These are phyloP conservation scores for Podarcis lilfordi DNA, from an alignment of 2,797 vertebrate genomes.

Conservation along the genomic window DNA sequence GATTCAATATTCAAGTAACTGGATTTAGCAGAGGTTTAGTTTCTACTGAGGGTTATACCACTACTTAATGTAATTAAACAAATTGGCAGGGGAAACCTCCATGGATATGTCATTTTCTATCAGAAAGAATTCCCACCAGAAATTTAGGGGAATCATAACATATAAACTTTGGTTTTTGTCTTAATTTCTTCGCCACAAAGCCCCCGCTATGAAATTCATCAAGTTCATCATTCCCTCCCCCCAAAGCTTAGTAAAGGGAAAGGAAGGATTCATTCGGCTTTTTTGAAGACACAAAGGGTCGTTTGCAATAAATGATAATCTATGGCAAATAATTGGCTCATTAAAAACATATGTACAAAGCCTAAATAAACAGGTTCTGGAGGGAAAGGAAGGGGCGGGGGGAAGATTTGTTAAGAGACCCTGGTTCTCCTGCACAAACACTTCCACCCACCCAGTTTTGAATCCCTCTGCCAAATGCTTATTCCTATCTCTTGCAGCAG, in stretches of 20 bases:
- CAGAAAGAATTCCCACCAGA: slow-evolving; percentile 74
- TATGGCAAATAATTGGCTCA: slow-evolving; percentile 54
- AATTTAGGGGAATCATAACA: slow-evolving; percentile 67
- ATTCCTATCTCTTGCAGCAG: background rate
- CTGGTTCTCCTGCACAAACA: background rate
- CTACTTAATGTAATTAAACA: slow-evolving; percentile 81
- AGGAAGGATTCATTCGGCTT: slow-evolving; percentile 66
- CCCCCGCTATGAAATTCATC: slow-evolving; percentile 63
- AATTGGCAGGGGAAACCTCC: slow-evolving; percentile 69
- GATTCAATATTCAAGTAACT: slow-evolving; percentile 66
- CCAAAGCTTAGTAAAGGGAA: slow-evolving; percentile 58
- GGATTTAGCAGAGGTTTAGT: slow-evolving; percentile 66
- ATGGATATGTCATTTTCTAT: slow-evolving; percentile 74
- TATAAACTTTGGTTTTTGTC: slow-evolving; percentile 71
- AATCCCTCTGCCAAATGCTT: background rate
- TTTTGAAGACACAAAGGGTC: slow-evolving; percentile 46
- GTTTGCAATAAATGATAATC: slow-evolving; percentile 68
- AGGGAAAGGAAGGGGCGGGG: too few relatives aligned
- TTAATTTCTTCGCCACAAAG: slow-evolving; percentile 53
- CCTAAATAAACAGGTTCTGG: background rate
- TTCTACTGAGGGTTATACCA: slow-evolving; percentile 73
- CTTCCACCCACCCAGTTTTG: too few relatives aligned
- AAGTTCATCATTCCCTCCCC: slow-evolving; percentile 41
- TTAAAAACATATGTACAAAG: slow-evolving; percentile 11
- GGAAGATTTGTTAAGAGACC: background rate